phyloP scores from a whole-genome alignment of 2,888 invertebrate genomes.

The Drosophila prostipennis region DNA sequence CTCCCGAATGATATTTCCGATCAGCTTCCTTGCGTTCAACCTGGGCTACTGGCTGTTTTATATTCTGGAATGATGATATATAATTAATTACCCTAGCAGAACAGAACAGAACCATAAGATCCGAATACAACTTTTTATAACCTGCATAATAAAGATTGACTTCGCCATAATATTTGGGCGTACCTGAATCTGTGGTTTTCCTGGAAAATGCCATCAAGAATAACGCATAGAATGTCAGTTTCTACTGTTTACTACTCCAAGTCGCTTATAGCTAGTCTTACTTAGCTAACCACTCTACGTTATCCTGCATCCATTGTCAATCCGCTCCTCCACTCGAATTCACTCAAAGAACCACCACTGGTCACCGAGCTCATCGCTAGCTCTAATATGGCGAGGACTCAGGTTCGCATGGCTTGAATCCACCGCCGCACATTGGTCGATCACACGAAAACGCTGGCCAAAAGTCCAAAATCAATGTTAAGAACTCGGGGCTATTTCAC shows the following conservation, averaged over 20 bases:
- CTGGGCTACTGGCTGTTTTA: constrained; percentile 98
- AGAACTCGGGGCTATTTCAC: not conserved
- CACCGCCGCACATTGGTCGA: constrained; percentile 7
- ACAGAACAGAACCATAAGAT: constrained; percentile 2
- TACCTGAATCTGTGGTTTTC: no score
- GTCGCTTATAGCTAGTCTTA: constrained; percentile 1
- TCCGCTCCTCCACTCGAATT: not conserved
- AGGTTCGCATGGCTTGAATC: constrained; percentile 1
- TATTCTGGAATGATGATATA: constrained; percentile 87
- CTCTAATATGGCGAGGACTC: constrained; percentile 4
- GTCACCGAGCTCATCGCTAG: constrained; percentile 1
- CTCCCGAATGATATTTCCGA: constrained; percentile 97
- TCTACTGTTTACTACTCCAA: constrained; percentile 4
- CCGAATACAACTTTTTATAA: constrained; percentile 11
- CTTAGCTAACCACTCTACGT: not conserved
- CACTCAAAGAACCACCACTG: constrained; percentile 3
- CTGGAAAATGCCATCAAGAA: not conserved
- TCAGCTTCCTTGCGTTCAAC: constrained; percentile 97
- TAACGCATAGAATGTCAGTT: not conserved
- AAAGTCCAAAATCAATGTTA: constrained; percentile 1
- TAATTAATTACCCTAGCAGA: not conserved
- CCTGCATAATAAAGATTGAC: constrained; percentile 11
- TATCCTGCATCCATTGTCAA: constrained; percentile 1
- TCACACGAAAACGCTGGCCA: constrained; percentile 7
- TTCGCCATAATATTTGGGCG: constrained; percentile 15